Conservation (phyloP, 2,113 vertebrate genomes). For the Mystacornis crossleyi region DNA sequence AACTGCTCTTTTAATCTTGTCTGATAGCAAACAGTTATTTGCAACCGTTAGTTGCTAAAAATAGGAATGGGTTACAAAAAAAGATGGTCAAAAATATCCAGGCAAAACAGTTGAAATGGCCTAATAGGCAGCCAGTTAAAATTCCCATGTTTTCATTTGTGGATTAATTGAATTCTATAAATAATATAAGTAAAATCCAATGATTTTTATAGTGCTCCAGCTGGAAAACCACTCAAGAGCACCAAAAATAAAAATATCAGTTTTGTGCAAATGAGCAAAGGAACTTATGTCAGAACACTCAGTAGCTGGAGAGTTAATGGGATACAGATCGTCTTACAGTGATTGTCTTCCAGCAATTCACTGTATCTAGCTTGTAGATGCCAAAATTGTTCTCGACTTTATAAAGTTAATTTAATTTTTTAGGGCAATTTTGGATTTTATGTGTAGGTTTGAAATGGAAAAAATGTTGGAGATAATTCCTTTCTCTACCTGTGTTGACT, state of each 20-base stretch:
- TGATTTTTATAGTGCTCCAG: neutral
- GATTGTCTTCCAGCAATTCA: neutral
- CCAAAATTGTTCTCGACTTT: neutral
- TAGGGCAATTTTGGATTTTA: neutral
- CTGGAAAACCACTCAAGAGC: neutral
- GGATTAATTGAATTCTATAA: neutral
- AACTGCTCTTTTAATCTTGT: neutral
- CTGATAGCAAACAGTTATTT: neutral
- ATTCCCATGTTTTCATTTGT: neutral
- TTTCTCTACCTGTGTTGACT: neutral
- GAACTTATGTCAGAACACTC: neutral
- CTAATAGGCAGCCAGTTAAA: neutral
- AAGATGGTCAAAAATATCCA: neutral
- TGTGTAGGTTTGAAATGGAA: neutral
- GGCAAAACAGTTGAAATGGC: neutral
- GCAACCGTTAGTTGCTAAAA: neutral
- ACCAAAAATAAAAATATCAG: neutral
- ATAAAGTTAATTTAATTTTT: neutral
- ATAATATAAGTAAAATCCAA: constrained; percentile 7
- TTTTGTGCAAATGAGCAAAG: constrained; percentile 32
- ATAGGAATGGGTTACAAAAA: neutral
- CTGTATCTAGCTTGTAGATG: neutral
- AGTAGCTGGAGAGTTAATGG: constrained; percentile 1
- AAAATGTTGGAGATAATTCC: neutral
- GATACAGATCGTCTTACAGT: neutral